Conservation (phyloP, 2,113 vertebrate species). For the Platysternon megacephalum region DNA sequence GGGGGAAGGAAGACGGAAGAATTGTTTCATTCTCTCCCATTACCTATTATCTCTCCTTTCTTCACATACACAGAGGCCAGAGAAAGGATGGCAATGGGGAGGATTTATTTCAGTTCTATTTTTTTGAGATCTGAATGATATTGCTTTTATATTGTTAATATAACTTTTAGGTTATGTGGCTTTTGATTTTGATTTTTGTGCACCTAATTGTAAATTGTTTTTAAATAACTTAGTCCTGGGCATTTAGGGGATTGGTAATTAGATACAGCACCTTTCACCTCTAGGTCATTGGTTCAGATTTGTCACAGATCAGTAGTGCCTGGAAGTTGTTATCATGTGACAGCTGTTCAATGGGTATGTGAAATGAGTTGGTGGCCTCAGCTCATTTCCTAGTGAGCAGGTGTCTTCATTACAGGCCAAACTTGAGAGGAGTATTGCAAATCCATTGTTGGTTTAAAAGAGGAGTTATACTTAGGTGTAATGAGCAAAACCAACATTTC, state of each 20-base stretch:
- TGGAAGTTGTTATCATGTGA: conserved; percentile 55
- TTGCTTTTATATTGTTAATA: background rate
- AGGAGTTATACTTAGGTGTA: background rate
- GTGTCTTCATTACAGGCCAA: conserved; percentile 53
- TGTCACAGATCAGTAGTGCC: conserved; percentile 67
- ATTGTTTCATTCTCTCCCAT: background rate
- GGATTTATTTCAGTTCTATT: background rate
- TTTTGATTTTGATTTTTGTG: background rate
- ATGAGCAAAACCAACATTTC: background rate
- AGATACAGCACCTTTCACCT: conserved; percentile 70
- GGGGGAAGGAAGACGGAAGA: background rate
- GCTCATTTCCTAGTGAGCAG: conserved; percentile 62
- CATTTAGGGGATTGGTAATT: conserved; percentile 60
- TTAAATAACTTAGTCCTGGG: conserved; percentile 1
- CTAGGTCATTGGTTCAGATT: conserved; percentile 68
- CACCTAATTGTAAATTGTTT: background rate
- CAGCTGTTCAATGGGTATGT: conserved; percentile 64
- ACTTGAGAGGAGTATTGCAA: conserved; percentile 38
- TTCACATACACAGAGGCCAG: background rate
- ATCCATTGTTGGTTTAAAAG: conserved; percentile 10
- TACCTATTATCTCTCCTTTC: background rate
- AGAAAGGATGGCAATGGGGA: background rate
- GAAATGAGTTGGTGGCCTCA: conserved; percentile 57
- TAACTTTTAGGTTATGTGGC: background rate
- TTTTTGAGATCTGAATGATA: background rate